Percentiles rank a stretch among this genome's conserved stretches.
Conservation (phyloP, 2,797 vertebrate genomes). For the Parotocinclus haroldoi region DNA sequence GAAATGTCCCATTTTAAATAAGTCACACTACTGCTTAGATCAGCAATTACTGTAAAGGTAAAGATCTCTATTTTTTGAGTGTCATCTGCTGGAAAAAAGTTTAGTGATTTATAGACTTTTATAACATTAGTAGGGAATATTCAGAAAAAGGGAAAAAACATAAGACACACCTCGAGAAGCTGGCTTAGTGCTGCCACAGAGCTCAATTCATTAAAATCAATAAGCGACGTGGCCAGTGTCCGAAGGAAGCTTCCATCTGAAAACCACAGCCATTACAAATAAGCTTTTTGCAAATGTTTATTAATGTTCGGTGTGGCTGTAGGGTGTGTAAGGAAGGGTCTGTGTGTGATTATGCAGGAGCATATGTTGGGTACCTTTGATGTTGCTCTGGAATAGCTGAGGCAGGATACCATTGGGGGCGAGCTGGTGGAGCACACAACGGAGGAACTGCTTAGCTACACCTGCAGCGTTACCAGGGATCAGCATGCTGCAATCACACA, state of each 20-base stretch:
- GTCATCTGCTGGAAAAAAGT: too few relatives aligned
- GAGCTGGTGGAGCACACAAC: slow-evolving; percentile 94
- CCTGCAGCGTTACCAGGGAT: slow-evolving; percentile 97
- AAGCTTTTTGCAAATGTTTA: slow-evolving; percentile 25
- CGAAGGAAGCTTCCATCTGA: slow-evolving; percentile 93
- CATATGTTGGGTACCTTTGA: slow-evolving; percentile 81
- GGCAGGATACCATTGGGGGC: slow-evolving; percentile 96
- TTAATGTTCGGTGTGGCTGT: not conserved
- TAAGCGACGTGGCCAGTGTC: slow-evolving; percentile 86
- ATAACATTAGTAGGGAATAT: too few relatives aligned
- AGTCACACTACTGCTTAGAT: too few relatives aligned
- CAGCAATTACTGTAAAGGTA: too few relatives aligned
- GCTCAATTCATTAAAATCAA: slow-evolving; percentile 96
- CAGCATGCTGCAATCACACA: slow-evolving; percentile 79
- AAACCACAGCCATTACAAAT: slow-evolving; percentile 25
- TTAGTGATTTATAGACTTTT: too few relatives aligned
- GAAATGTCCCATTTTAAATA: too few relatives aligned
- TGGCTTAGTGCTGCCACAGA: slow-evolving; percentile 94
- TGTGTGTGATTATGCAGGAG: slow-evolving; percentile 11
- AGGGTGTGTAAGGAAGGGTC: not conserved
- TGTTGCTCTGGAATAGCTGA: slow-evolving; percentile 96
- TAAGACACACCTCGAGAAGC: slow-evolving; percentile 87
- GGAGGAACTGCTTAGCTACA: slow-evolving; percentile 97
- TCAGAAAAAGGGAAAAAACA: not conserved
- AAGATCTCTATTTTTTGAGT: too few relatives aligned